Conservation (phyloP, 2,888 invertebrate species). For the Drosophila limbata region DNA sequence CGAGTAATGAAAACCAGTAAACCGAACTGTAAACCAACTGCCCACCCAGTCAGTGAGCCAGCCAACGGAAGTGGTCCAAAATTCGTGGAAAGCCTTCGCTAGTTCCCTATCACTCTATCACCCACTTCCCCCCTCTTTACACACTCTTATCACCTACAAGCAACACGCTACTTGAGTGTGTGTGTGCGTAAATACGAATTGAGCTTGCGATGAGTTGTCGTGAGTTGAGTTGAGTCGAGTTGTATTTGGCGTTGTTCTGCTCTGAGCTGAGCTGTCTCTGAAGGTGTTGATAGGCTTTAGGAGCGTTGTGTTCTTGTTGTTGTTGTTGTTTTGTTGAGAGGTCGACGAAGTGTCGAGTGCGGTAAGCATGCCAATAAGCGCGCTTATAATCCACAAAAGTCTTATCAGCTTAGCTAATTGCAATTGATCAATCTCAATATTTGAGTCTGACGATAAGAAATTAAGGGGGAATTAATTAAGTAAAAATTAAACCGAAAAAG, state of each 20-base stretch:
- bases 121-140: too few species aligned
- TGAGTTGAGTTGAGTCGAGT: conserved; percentile 21
- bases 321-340: conserved; percentile 13
- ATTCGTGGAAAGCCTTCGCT: conserved; percentile 71
- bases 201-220: conserved; percentile 29
- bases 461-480: conserved; percentile 1
- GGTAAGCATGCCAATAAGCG: conserved; percentile 45
- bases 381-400: conserved; percentile 25
- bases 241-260: conserved; percentile 8
- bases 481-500: neutral
- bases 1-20: conserved; percentile 27
- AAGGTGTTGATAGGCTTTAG: conserved; percentile 43
- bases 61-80: conserved; percentile 64
- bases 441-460: neutral
- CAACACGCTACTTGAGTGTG: neutral
- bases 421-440: conserved; percentile 17
- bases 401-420: conserved; percentile 26
- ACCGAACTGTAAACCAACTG: conserved; percentile 57
- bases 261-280: conserved; percentile 17
- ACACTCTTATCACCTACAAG: neutral
- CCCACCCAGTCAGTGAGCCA: conserved; percentile 33
- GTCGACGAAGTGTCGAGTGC: conserved; percentile 20
- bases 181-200: conserved; percentile 36
- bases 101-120: conserved; percentile 10
- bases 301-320: conserved; percentile 8